These are phyloP conservation scores for Tinea semifulvella DNA, from an alignment of 2,888 invertebrate genomes.

Conservation along the genomic window DNA sequence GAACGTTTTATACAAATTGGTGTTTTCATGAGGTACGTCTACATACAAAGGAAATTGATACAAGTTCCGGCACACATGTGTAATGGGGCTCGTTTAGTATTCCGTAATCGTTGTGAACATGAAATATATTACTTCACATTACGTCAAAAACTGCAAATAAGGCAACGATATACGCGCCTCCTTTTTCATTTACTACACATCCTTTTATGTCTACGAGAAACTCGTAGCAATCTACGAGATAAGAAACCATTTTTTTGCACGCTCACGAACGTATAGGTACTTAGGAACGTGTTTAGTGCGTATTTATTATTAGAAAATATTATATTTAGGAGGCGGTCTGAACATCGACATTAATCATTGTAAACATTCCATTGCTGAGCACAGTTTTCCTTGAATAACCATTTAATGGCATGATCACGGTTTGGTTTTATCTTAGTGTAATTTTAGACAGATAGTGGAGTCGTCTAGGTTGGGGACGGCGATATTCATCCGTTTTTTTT, in stretches of 20 bases:
- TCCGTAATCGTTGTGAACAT: constrained; percentile 8
- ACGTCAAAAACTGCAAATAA: constrained; percentile 9
- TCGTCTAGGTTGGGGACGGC: too few relatives aligned
- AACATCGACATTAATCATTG: too few relatives aligned
- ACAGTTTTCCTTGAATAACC: too few relatives aligned
- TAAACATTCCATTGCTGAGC: too few relatives aligned
- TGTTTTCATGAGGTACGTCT: neutral
- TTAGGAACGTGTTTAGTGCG: too few relatives aligned
- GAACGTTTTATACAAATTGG: neutral
- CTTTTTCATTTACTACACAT: constrained; percentile 7
- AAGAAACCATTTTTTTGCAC: neutral
- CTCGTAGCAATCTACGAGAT: constrained; percentile 8
- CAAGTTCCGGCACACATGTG: neutral
- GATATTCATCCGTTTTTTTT: too few relatives aligned
- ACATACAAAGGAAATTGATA: constrained; percentile 4
- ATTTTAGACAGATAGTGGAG: too few relatives aligned
- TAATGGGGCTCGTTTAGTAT: constrained; percentile 8
- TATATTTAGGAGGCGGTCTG: too few relatives aligned
- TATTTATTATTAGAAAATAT: too few relatives aligned
- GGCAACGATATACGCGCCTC: constrained; percentile 3
- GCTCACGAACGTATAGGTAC: too few relatives aligned
- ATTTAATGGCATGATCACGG: too few relatives aligned
- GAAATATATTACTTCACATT: constrained; percentile 4
- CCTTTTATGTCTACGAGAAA: constrained; percentile 6
- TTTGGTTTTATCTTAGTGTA: too few relatives aligned